phyloP scores from a whole-genome alignment of 1,140 invertebrate species.

The Bombus sylvicola region DNA sequence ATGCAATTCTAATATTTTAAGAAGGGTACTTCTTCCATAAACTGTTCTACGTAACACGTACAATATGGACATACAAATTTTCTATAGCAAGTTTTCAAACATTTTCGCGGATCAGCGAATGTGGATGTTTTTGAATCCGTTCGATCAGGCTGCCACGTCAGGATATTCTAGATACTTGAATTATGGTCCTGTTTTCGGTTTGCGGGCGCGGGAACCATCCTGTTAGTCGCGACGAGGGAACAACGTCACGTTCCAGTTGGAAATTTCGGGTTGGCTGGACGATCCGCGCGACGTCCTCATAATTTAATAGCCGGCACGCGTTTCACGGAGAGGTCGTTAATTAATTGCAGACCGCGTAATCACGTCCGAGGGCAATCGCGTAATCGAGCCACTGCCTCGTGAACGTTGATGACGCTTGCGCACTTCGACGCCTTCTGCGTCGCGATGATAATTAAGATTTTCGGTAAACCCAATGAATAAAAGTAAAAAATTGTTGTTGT shows the following conservation, averaged over 20 bases:
- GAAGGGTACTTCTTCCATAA: too few relatives aligned
- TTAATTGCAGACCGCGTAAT: slow-evolving; percentile 35
- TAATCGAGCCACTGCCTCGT: not conserved
- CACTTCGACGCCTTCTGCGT: not conserved
- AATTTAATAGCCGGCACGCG: slow-evolving; percentile 36
- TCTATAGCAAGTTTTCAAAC: too few relatives aligned
- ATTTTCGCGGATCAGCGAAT: too few relatives aligned
- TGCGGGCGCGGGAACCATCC: not conserved
- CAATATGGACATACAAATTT: too few relatives aligned
- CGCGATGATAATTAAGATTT: not conserved
- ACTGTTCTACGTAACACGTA: too few relatives aligned
- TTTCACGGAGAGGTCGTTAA: slow-evolving; percentile 22
- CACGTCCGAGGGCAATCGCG: not conserved
- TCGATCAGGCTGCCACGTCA: slow-evolving; percentile 2
- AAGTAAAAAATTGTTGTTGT: too few relatives aligned
- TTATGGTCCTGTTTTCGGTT: slow-evolving; percentile 21
- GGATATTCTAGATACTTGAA: slow-evolving; percentile 3
- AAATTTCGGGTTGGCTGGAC: slow-evolving; percentile 21
- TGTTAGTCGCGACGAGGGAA: slow-evolving; percentile 1
- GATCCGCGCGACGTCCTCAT: slow-evolving; percentile 3
- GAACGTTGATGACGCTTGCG: not conserved
- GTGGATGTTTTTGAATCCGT: not conserved
- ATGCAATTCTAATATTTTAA: too few relatives aligned
- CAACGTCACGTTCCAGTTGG: not conserved
- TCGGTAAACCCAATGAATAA: too few relatives aligned